Conservation (phyloP, 2,888 invertebrate species). For the Apamea anceps region DNA sequence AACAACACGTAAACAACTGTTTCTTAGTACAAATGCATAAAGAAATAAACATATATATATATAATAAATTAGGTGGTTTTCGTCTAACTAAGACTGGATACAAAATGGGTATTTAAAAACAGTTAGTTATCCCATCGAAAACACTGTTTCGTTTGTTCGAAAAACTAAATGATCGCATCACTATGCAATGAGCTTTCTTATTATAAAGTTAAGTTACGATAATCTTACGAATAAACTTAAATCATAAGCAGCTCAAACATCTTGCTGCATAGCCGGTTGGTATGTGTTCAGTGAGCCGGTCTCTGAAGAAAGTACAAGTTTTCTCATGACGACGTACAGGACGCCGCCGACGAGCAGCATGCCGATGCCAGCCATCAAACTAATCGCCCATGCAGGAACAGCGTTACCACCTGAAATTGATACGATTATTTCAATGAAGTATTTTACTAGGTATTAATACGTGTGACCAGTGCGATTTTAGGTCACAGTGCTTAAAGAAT, state of each 20-base stretch:
- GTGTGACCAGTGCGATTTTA: too few relatives aligned
- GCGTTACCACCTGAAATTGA: slow-evolving; percentile 91
- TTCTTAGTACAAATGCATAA: slow-evolving; percentile 4
- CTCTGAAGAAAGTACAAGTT: slow-evolving; percentile 91
- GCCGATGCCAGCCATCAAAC: slow-evolving; percentile 92
- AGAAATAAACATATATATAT: slow-evolving; percentile 30
- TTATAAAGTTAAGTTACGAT: slow-evolving; percentile 20
- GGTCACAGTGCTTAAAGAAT: too few relatives aligned
- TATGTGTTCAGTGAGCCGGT: slow-evolving; percentile 87
- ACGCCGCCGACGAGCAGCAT: slow-evolving; percentile 93
- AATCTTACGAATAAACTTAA: slow-evolving; percentile 51
- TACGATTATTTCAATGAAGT: not conserved
- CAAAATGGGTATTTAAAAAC: not conserved
- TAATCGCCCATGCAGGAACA: slow-evolving; percentile 95
- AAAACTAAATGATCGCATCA: not conserved
- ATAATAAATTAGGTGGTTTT: slow-evolving; percentile 41
- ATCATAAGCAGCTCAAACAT: slow-evolving; percentile 74
- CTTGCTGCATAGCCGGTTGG: slow-evolving; percentile 90
- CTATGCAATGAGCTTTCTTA: slow-evolving; percentile 1
- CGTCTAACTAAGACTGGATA: not conserved
- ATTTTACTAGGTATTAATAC: too few relatives aligned
- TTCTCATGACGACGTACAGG: slow-evolving; percentile 92
- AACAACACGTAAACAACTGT: not conserved
- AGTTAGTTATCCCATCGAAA: slow-evolving; percentile 2
- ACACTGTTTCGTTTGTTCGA: slow-evolving; percentile 41